Conservation (phyloP, 2,888 invertebrate species). For the Pseudococcus longispinus region DNA sequence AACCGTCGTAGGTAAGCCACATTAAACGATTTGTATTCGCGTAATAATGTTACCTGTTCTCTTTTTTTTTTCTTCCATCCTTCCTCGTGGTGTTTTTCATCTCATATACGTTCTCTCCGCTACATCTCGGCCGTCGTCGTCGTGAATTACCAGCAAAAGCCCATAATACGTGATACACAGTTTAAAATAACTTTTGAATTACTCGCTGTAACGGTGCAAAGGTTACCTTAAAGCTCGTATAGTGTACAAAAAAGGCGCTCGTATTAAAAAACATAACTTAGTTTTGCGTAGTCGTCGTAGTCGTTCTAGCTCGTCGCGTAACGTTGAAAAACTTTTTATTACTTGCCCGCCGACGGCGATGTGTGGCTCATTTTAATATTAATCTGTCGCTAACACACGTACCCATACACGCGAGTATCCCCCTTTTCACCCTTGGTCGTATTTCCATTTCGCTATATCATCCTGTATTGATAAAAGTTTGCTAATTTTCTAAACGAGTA, state of each 20-base stretch:
- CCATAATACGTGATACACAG: conserved; percentile 10
- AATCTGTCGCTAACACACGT: conserved; percentile 5
- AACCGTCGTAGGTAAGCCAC: neutral
- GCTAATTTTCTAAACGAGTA: neutral
- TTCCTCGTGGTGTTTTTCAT: neutral
- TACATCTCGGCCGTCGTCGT: neutral
- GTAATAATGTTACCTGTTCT: neutral
- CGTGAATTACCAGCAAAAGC: neutral
- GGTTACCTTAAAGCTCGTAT: neutral
- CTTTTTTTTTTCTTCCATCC: neutral
- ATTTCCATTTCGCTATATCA: too few species aligned
- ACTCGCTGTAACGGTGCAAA: neutral
- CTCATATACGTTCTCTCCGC: neutral
- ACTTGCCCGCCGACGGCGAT: neutral
- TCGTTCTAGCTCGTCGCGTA: neutral
- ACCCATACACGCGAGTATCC: neutral
- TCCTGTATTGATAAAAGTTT: neutral
- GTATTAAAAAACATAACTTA: conserved; percentile 20
- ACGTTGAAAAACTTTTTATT: neutral
- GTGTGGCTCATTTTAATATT: conserved; percentile 18
- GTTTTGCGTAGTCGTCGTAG: conserved; percentile 6
- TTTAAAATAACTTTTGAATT: conserved; percentile 6
- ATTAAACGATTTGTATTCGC: neutral
- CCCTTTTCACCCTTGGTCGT: neutral
- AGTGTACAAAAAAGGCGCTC: neutral